phyloP scores from a whole-genome alignment of 2,113 vertebrate genomes.

The Otolemur garnettii region DNA sequence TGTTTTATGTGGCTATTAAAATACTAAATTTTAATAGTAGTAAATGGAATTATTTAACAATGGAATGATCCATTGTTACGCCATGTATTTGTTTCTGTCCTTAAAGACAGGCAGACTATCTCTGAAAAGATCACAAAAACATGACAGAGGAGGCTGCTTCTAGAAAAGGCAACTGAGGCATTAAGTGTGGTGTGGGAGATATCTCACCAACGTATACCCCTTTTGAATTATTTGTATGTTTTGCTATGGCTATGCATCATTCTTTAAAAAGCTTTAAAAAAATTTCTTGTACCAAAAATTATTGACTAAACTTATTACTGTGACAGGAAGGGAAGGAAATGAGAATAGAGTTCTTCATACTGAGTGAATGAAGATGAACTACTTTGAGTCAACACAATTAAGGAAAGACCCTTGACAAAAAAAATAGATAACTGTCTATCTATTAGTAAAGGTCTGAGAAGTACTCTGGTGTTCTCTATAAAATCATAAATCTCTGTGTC shows the following conservation, averaged over 20 bases:
- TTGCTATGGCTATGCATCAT: not conserved
- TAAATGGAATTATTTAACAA: too few species aligned
- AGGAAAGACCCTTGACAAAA: not conserved
- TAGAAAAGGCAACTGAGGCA: not conserved
- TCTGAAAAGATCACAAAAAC: not conserved
- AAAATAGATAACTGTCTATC: not conserved
- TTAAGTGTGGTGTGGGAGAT: not conserved
- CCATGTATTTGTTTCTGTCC: not conserved
- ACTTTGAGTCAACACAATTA: not conserved
- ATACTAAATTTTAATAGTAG: not conserved
- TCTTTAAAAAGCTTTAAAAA: not conserved
- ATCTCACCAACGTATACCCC: not conserved
- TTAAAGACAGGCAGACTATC: not conserved
- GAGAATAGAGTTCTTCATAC: not conserved
- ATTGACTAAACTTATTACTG: constrained; percentile 8
- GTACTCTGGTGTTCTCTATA: not conserved
- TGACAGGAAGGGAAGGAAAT: not conserved
- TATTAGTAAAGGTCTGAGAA: not conserved
- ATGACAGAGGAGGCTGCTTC: not conserved
- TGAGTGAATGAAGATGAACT: not conserved
- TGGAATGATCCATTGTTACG: not conserved
- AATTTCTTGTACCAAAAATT: constrained; percentile 17
- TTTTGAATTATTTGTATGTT: constrained; percentile 25
- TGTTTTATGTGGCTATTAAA: constrained; percentile 6
- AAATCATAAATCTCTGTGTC: not conserved